Evolutionary conservation across 2,113 vertebrate species (phyloP), one percentile per base, ranked within the genome.

Genomic region (Corydoras maculifer): DNA sequence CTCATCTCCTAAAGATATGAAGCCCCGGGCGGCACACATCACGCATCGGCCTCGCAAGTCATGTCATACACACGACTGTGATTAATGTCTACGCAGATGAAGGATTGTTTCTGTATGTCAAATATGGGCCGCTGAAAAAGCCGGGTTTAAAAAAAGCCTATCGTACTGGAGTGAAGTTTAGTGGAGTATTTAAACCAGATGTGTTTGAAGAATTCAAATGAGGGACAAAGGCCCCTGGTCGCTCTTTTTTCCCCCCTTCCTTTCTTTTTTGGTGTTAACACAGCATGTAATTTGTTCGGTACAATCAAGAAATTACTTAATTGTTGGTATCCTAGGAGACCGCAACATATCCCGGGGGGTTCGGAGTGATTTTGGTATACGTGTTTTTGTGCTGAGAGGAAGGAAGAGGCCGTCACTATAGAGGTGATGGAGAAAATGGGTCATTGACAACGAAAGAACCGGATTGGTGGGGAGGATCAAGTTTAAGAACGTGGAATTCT

Each of bases 101-200:
- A 29, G 32, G 49, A 65, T 31, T 65, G 58, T 54, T 62, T 61
- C 9, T 67, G 14, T n/a, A 61, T 57, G 73, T 25, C 18, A 25
- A 25, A 25, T 25, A 25, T 2, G 18, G 18, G 18, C 18, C 2
- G 18, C 18, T 25, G 18, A 2, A 25, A 25, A 25, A 25, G 18
- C 2, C 18, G 18, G 18, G 18, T 25, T 25, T 25, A 25, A 25
- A 25, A 25, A 1, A 25, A 25, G 18, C 18, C 18, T 25, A 25
- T 25, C 2, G 18, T 25, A 25, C 18, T 25, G 18, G 18, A 25
- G 1, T 25, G 18, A 25, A 25, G 18, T 25, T 25, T 25, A 25
- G 18, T 25, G 18, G 18, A 25, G 18, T 25, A 89, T 78, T 75
- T 63, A 85, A 90, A 88, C 79, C 85, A 88, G 86, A 88, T 87